These are phyloP conservation scores for Vulpes vulpes DNA, from an alignment of 2,113 vertebrate species.

Conservation along the genomic window DNA sequence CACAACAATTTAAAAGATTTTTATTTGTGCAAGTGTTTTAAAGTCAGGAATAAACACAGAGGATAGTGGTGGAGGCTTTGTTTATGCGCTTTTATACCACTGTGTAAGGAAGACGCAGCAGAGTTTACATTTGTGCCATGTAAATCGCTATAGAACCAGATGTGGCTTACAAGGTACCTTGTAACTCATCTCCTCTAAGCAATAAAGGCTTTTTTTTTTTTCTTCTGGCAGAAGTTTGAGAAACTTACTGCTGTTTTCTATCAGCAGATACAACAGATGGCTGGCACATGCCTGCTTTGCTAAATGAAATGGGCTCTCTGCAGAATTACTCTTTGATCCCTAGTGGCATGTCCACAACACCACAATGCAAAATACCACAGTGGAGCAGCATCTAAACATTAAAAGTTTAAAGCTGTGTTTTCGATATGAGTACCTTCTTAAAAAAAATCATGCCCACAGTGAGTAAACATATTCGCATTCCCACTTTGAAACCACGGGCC, in stretches of 20 bases:
- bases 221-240: slow-evolving; percentile 90
- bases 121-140: slow-evolving; percentile 85
- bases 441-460: slow-evolving; percentile 84
- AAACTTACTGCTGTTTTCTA: slow-evolving; percentile 92
- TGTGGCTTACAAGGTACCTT: slow-evolving; percentile 90
- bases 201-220: slow-evolving; percentile 86
- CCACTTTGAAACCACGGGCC: slow-evolving; percentile 79
- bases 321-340: slow-evolving; percentile 92
- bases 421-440: slow-evolving; percentile 82
- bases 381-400: slow-evolving; percentile 88
- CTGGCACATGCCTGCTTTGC: slow-evolving; percentile 92
- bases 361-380: slow-evolving; percentile 92
- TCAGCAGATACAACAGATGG: slow-evolving; percentile 94
- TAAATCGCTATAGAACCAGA: slow-evolving; percentile 89
- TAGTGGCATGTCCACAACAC: slow-evolving; percentile 91
- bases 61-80: slow-evolving; percentile 58
- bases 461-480: slow-evolving; percentile 87
- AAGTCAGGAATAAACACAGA: slow-evolving; percentile 67
- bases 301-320: slow-evolving; percentile 89
- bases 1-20: slow-evolving; percentile 63
- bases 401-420: slow-evolving; percentile 86
- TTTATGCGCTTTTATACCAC: slow-evolving; percentile 77
- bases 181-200: slow-evolving; percentile 90
- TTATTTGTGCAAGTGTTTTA: slow-evolving; percentile 63
- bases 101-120: slow-evolving; percentile 80